phyloP scores from a whole-genome alignment of 2,797 vertebrate species.

The Xiphophorus birchmanni region DNA sequence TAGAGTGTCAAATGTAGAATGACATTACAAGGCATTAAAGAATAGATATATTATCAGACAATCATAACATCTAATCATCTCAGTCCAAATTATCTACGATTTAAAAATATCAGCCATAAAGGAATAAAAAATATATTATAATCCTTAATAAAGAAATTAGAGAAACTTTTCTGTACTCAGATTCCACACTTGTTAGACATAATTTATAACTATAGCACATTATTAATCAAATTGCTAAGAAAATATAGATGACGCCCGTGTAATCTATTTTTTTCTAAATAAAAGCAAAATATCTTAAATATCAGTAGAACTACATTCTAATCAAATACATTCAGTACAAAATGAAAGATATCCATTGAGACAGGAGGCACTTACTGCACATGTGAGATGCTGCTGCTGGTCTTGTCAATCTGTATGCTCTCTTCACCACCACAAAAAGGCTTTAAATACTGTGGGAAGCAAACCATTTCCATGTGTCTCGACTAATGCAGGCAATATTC shows the following conservation, averaged over 20 bases:
- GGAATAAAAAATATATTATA: conserved; percentile 4
- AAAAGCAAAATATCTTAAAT: not conserved
- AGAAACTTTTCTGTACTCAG: not conserved
- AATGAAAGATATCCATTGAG: conserved; percentile 12
- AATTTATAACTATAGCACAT: not conserved
- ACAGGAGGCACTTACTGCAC: conserved; percentile 60
- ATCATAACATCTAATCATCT: not conserved
- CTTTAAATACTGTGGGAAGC: conserved; percentile 74
- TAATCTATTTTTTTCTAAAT: not conserved
- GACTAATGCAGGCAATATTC: conserved; percentile 60
- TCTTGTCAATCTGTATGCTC: conserved; percentile 41
- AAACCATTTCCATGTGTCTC: conserved; percentile 51
- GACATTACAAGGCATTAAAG: not conserved
- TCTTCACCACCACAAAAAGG: conserved; percentile 33
- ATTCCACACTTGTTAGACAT: conserved; percentile 27
- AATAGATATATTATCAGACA: not conserved
- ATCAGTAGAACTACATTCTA: not conserved
- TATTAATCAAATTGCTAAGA: conserved; percentile 1
- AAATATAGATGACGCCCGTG: not conserved
- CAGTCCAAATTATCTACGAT: not conserved
- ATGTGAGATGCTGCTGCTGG: conserved; percentile 41
- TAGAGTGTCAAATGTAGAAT: not conserved
- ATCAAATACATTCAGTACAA: not conserved
- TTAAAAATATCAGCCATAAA: not conserved
- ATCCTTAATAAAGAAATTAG: not conserved